phyloP scores from a whole-genome alignment of 2,888 invertebrate species.

The Lasioglossum malachurum region DNA sequence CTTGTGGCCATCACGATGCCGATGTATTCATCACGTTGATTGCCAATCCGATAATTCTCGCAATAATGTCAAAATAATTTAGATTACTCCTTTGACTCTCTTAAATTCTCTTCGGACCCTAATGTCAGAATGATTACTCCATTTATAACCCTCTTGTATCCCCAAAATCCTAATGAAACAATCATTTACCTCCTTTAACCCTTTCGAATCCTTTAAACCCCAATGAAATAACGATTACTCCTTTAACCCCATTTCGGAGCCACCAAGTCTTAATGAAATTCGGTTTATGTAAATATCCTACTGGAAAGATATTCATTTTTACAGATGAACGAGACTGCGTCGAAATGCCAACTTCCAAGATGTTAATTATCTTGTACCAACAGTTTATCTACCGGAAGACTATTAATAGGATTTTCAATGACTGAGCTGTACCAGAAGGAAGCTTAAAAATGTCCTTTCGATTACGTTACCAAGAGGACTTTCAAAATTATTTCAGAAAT shows the following conservation, averaged over 20 bases:
- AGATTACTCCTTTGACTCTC: neutral
- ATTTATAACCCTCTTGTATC: neutral
- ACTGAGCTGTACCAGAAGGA: too few species aligned
- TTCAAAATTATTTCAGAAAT: too few species aligned
- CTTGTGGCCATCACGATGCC: neutral
- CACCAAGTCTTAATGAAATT: neutral
- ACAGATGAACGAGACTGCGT: neutral
- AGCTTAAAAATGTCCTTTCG: too few species aligned
- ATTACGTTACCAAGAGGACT: too few species aligned
- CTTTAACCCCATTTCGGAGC: neutral
- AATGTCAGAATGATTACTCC: neutral
- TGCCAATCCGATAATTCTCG: neutral
- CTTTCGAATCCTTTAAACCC: neutral
- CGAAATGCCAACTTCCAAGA: too few species aligned
- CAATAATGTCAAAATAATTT: neutral
- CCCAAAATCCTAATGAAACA: neutral
- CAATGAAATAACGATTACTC: neutral
- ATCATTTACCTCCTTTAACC: neutral
- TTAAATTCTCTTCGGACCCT: neutral
- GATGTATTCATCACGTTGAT: neutral
- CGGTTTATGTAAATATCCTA: neutral
- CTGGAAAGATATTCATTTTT: neutral
- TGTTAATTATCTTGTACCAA: too few species aligned
- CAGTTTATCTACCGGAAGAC: too few species aligned
- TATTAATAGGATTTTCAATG: too few species aligned